Evolutionary conservation across 2,888 invertebrate species (phyloP).

Genomic region (Arge pagana): DNA sequence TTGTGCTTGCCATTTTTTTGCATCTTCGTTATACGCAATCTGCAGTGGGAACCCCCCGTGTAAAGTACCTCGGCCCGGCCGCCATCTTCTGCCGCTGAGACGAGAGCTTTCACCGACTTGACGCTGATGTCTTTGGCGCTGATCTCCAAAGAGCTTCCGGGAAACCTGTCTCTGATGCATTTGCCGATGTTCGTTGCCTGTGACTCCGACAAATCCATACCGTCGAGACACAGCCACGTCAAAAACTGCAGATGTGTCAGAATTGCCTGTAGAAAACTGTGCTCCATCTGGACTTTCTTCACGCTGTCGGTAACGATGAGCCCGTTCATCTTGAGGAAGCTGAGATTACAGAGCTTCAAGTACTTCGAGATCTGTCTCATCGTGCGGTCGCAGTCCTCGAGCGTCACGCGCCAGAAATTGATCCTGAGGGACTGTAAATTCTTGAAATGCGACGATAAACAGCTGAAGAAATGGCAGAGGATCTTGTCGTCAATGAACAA

Average conservation of each 20-base stretch:
- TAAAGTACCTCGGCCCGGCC: constrained; percentile 53
- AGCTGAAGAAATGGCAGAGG: constrained; percentile 58
- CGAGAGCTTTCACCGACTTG: constrained; percentile 51
- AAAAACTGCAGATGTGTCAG: constrained; percentile 51
- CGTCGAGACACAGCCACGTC: constrained; percentile 54
- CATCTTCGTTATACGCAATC: constrained; percentile 46
- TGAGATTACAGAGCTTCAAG: constrained; percentile 52
- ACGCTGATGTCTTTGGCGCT: constrained; percentile 54
- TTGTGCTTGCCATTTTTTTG: constrained; percentile 44
- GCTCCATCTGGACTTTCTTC: constrained; percentile 53
- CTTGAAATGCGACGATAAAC: constrained; percentile 57
- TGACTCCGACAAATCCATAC: constrained; percentile 48
- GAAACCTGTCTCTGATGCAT: constrained; percentile 53
- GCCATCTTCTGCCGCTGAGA: constrained; percentile 52
- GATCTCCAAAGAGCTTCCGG: constrained; percentile 51
- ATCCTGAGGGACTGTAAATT: constrained; percentile 55
- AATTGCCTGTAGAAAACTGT: constrained; percentile 51
- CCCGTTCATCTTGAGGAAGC: constrained; percentile 53
- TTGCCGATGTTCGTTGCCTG: constrained; percentile 53
- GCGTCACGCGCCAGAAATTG: constrained; percentile 53
- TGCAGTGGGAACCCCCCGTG: constrained; percentile 51
- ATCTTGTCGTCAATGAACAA: constrained; percentile 60
- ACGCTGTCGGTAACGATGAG: constrained; percentile 52
- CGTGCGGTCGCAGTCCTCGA: constrained; percentile 53
- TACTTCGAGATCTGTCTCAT: constrained; percentile 52